Conservation (phyloP, 2,113 vertebrate species). For the Castor canadensis region DNA sequence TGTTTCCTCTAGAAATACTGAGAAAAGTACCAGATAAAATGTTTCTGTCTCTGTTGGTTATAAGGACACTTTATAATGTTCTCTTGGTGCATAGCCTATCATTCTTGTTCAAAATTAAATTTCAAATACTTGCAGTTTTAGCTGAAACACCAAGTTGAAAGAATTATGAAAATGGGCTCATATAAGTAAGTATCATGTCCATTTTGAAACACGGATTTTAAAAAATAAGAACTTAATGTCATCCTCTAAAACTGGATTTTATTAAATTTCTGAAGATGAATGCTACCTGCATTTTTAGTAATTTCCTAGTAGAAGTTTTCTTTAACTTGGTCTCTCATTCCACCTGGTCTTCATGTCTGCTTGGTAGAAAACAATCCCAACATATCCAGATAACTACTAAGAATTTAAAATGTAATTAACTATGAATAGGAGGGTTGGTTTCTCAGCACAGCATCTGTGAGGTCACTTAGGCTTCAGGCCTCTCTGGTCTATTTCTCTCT, state of each 20-base stretch:
- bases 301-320: conserved; percentile 3
- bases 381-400: not conserved
- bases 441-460: not conserved
- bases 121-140: conserved; percentile 14
- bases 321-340: conserved; percentile 1
- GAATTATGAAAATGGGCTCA: not conserved
- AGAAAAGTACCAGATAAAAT: not conserved
- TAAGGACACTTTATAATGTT: not conserved
- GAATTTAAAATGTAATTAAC: not conserved
- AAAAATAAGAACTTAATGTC: not conserved
- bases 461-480: not conserved
- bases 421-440: not conserved
- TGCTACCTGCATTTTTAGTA: not conserved
- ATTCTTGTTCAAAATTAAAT: conserved; percentile 5
- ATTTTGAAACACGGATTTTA: conserved; percentile 5
- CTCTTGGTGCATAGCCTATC: not conserved
- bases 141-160: conserved; percentile 41
- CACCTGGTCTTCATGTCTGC: not conserved
- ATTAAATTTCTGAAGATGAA: not conserved
- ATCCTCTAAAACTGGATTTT: not conserved
- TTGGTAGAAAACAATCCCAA: not conserved
- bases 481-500: not conserved
- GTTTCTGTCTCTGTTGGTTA: not conserved
- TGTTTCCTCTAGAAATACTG: not conserved
- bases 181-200: not conserved